Evolutionary conservation across 1,140 invertebrate species (phyloP).

Genomic region (Macrobrachium nipponense): DNA sequence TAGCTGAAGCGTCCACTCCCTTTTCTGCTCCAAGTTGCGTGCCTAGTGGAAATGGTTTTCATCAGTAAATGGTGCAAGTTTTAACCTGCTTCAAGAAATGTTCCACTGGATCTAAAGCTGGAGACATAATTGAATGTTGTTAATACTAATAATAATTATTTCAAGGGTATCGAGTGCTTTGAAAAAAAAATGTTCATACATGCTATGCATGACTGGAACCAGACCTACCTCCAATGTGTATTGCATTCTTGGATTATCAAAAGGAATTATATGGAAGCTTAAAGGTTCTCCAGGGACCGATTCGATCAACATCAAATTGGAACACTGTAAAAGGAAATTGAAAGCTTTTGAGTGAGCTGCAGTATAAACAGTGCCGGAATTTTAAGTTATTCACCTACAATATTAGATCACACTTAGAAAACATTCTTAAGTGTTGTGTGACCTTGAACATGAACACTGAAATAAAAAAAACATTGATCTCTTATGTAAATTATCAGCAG

Average conservation of each 20-base stretch:
- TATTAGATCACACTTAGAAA: too few relatives aligned
- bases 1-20: slow-evolving; percentile 91
- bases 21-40: slow-evolving; percentile 88
- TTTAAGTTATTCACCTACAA: not conserved
- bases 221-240: slow-evolving; percentile 84
- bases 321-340: slow-evolving; percentile 78
- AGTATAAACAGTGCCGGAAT: not conserved
- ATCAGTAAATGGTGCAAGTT: not conserved
- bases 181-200: not conserved
- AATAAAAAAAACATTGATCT: too few relatives aligned
- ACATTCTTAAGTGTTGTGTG: too few relatives aligned
- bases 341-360: slow-evolving; percentile 35
- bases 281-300: slow-evolving; percentile 92
- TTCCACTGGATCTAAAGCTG: not conserved
- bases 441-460: too few relatives aligned
- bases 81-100: not conserved
- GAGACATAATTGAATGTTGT: too few relatives aligned
- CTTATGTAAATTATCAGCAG: too few relatives aligned
- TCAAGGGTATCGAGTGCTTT: not conserved
- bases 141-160: not conserved
- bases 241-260: slow-evolving; percentile 90
- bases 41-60: slow-evolving; percentile 71
- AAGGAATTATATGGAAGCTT: slow-evolving; percentile 95
- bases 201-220: not conserved
- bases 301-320: slow-evolving; percentile 96